These are phyloP conservation scores for Hipposideros armiger DNA, from an alignment of 2,113 vertebrate genomes.

Conservation along the genomic window DNA sequence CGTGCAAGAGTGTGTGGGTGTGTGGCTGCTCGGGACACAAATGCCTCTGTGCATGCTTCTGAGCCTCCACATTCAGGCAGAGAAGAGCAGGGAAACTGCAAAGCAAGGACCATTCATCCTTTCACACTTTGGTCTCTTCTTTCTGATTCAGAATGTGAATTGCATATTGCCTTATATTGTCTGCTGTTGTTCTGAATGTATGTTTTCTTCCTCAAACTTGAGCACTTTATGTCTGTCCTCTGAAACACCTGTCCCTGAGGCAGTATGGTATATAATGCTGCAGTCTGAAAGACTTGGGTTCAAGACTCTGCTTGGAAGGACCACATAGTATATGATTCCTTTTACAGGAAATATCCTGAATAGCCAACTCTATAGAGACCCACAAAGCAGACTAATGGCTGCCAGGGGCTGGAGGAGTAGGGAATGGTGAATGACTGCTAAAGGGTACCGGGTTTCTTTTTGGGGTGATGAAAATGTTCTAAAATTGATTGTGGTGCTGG, in stretches of 20 bases:
- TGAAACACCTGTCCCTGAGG: neutral
- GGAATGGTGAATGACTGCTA: neutral
- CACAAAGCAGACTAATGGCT: neutral
- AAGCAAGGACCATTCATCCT: neutral
- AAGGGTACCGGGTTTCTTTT: neutral
- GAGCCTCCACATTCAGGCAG: rapidly evolving
- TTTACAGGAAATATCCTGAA: neutral
- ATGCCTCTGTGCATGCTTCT: neutral
- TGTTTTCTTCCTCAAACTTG: neutral
- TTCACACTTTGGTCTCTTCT: neutral
- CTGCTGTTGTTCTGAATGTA: neutral
- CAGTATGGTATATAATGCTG: too few species aligned
- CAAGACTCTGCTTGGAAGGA: neutral
- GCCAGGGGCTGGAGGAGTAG: neutral
- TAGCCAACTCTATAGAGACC: neutral
- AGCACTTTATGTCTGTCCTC: neutral
- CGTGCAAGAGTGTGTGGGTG: neutral
- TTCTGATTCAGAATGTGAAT: neutral
- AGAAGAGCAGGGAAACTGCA: neutral
- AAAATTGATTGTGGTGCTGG: neutral
- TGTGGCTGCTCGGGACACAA: neutral
- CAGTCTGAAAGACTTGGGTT: neutral
- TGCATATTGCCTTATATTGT: neutral
- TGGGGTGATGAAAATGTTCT: neutral
- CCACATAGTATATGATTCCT: neutral